phyloP scores from a whole-genome alignment of 2,113 vertebrate species.

The Xiphorhynchus elegans region DNA sequence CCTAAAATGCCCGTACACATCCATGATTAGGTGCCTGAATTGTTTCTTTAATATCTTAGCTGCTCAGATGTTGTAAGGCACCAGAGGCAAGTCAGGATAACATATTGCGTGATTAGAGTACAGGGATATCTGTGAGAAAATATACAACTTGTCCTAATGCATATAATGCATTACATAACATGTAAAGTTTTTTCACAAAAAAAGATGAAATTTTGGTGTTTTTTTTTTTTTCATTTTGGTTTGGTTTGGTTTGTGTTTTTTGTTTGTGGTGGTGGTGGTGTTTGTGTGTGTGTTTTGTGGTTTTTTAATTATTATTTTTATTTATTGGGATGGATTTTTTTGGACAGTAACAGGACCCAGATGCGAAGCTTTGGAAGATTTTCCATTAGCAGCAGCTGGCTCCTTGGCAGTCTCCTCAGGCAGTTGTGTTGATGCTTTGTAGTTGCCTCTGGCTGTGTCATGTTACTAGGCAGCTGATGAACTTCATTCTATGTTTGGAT shows the following conservation, averaged over 20 bases:
- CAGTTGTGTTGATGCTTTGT: constrained; percentile 39
- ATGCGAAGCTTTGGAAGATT: constrained; percentile 49
- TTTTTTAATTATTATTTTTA: background rate
- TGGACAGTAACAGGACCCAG: constrained; percentile 41
- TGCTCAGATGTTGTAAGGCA: background rate
- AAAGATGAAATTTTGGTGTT: background rate
- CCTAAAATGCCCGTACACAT: background rate
- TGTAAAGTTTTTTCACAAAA: background rate
- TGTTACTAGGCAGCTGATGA: constrained; percentile 9
- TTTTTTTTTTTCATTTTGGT: background rate
- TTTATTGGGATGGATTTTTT: background rate
- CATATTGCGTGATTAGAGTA: background rate
- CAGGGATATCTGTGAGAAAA: background rate
- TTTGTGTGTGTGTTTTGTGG: too few species aligned
- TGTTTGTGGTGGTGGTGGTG: too few species aligned
- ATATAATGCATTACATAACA: background rate
- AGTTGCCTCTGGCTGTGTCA: constrained; percentile 35
- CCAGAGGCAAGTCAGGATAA: background rate
- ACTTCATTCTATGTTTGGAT: background rate
- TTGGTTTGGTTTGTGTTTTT: too few species aligned
- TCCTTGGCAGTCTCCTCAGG: constrained; percentile 57
- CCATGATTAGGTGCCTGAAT: background rate
- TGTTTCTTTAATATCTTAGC: background rate
- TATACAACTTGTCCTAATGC: background rate
- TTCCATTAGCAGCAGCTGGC: constrained; percentile 61